Conservation (phyloP, 1,140 invertebrate species). For the Leguminivora glycinivorella region DNA sequence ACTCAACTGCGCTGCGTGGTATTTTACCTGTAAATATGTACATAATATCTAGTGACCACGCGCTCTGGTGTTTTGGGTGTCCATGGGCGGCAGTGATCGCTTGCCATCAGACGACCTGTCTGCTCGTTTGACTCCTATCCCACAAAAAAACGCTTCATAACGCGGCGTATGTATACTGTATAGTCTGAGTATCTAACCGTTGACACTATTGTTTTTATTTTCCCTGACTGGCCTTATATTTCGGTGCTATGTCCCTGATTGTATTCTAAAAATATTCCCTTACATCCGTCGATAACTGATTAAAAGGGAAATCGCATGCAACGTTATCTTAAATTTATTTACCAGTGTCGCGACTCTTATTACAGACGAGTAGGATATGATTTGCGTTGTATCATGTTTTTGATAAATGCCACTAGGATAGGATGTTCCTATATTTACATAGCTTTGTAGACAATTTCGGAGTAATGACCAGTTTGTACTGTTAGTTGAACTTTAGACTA, state of each 20-base stretch:
- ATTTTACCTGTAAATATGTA: too few species aligned
- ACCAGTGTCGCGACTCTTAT: background rate
- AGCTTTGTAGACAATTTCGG: background rate
- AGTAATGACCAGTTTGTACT: background rate
- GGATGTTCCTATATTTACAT: background rate
- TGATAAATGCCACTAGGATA: background rate
- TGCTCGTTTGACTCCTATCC: too few species aligned
- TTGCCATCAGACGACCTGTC: too few species aligned
- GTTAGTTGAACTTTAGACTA: background rate
- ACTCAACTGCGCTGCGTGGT: too few species aligned
- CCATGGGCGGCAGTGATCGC: too few species aligned
- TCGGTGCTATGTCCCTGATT: conserved; percentile 7
- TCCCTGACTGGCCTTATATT: conserved; percentile 2
- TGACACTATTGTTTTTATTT: background rate
- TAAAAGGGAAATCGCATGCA: conserved; percentile 4
- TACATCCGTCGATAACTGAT: conserved; percentile 19
- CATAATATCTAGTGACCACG: too few species aligned
- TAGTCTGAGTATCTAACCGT: background rate
- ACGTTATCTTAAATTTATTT: background rate
- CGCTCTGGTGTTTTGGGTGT: too few species aligned
- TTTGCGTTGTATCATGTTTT: background rate
- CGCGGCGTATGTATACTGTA: too few species aligned
- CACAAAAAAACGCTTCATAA: background rate
- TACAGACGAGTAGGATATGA: background rate
- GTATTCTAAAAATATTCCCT: conserved; percentile 12